Base-by-base conservation (phyloP, 2,888 invertebrate genomes). In the Chrysotoxum bicinctum region DNA sequence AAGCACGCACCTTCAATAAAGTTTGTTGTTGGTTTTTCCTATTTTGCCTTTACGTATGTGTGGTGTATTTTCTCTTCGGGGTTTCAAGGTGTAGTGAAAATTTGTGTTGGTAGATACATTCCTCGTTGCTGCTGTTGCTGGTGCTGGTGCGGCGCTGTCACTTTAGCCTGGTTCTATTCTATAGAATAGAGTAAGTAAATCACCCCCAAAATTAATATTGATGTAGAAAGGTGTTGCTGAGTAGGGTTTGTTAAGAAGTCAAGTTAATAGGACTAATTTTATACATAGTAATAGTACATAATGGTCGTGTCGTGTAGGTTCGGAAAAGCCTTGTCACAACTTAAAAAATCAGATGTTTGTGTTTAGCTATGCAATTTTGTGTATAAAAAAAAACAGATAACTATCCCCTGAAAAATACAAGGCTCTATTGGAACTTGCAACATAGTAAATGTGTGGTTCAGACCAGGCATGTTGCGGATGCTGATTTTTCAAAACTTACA, bases 41-140 rank as follows among this genome's bases (percentile, higher is more conserved):
- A 23, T 37, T 35, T 6, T 50, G 10, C 50, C 7, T 74, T 64
- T 60, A 45, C 72, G 75, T 80, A 70, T 76, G 76, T 76, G 43
- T 37, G 76, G 32, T 66, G 35, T 66, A 56, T 76, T 43, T 60
- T 80, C 81, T 85, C 81, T 77, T 80, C 60, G 48, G 16, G 30
- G 54, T 73, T 73, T 85, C 76, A 85, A 85, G 85, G 81, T 81
- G 81, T 85, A 81, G 73, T 69, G 76, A 69, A 81, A 81, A 81
- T 73, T 37, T 80, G 45, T 76, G 76, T 85, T 80, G 73, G 85
- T 81, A 85, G 80, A 85, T 85, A 85, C 85, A 85, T 85, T 85
- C 81, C 73, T 85, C 62, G 81, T 72, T 76, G 76, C n/a, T n/a
- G n/a, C n/a, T n/a, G n/a, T n/a, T n/a, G n/a, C n/a, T n/a, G n/a